These are phyloP conservation scores for Sylvietta virens DNA, from an alignment of 2,113 vertebrate species.

Conservation along the genomic window DNA sequence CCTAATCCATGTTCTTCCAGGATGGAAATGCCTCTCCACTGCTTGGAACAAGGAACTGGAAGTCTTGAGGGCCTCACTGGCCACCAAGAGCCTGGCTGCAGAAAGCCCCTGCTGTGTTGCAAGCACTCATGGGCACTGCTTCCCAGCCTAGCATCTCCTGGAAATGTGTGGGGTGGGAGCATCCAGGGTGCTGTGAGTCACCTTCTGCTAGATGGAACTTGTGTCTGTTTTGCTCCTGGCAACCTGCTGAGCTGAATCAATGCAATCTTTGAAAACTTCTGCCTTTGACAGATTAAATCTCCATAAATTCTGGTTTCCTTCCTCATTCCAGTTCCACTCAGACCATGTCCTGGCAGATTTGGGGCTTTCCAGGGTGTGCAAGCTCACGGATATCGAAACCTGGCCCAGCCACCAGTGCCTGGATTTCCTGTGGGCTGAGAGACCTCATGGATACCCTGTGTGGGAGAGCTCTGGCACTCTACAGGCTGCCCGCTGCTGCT, in stretches of 20 bases:
- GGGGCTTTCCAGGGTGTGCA: not conserved
- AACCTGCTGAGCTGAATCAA: not conserved
- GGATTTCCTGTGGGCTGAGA: not conserved
- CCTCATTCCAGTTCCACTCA: not conserved
- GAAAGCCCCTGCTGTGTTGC: not conserved
- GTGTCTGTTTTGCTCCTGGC: not conserved
- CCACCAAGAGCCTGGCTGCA: not conserved
- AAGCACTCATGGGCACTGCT: not conserved
- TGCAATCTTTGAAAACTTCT: not conserved
- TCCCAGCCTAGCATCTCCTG: not conserved
- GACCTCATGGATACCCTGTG: rapidly evolving
- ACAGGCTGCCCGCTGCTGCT: rapidly evolving
- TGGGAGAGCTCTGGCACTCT: not conserved
- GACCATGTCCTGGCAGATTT: not conserved
- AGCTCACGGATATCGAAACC: rapidly evolving
- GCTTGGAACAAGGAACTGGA: not conserved
- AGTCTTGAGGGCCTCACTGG: not conserved
- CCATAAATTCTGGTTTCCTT: not conserved
- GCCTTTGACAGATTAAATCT: not conserved
- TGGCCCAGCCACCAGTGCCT: too few species aligned
- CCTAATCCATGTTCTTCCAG: not conserved
- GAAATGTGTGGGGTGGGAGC: too few species aligned
- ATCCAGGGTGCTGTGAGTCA: not conserved
- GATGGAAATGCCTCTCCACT: not conserved
- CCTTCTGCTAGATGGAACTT: not conserved